Evolutionary conservation across 2,888 invertebrate genomes (phyloP).

Genomic region (Bellardia bayeri): DNA sequence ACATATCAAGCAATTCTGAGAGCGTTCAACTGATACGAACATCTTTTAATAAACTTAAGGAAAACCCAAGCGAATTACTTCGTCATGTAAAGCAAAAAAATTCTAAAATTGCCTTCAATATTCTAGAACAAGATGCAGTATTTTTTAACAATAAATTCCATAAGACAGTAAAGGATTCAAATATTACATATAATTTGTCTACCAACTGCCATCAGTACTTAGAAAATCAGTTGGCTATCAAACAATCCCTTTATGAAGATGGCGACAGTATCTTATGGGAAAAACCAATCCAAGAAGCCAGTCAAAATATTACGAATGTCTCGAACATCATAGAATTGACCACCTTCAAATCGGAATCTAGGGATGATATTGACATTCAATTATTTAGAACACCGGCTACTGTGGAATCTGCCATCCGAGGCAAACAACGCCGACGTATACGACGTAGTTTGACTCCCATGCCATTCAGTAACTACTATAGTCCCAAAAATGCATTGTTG

Average conservation of each 20-base stretch:
- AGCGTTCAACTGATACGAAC: conserved; percentile 77
- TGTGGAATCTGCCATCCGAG: conserved; percentile 35
- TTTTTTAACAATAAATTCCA: conserved; percentile 78
- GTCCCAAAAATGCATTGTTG: conserved; percentile 75
- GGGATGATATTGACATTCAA: too few relatives aligned
- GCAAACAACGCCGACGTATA: conserved; percentile 69
- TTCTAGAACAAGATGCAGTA: conserved; percentile 81
- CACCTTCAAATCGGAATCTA: too few relatives aligned
- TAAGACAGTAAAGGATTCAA: conserved; percentile 43
- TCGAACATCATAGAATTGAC: too few relatives aligned
- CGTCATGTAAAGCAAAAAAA: conserved; percentile 77
- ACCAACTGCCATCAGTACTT: neutral
- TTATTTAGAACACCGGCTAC: neutral
- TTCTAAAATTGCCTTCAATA: conserved; percentile 76
- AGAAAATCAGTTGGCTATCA: neutral
- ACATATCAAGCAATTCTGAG: conserved; percentile 74
- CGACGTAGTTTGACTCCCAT: conserved; percentile 71
- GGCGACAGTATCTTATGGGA: conserved; percentile 25
- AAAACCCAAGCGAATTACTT: conserved; percentile 78
- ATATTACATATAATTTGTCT: neutral
- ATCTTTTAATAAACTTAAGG: conserved; percentile 78
- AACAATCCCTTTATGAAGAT: conserved; percentile 25
- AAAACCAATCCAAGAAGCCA: neutral
- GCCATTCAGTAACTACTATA: conserved; percentile 41
- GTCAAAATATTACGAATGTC: neutral